phyloP scores from a whole-genome alignment of 2,888 invertebrate genomes.

The Drosophila meridiana region DNA sequence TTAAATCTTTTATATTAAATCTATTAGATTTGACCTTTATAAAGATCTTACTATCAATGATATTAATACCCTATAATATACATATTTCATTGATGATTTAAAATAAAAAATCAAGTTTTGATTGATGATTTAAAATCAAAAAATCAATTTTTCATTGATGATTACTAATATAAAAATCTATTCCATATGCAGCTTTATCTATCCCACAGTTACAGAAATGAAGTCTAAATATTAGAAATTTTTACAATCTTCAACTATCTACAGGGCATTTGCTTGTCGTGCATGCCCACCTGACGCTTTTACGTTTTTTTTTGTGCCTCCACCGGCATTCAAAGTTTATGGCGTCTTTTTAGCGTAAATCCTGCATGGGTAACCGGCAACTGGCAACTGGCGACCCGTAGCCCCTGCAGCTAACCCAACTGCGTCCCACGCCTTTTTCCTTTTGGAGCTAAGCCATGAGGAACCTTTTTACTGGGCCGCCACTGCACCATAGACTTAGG shows the following conservation, averaged over 20 bases:
- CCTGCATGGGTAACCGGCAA: constrained; percentile 49
- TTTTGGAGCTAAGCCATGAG: constrained; percentile 1
- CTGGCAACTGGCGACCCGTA: constrained; percentile 31
- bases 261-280: constrained; percentile 6
- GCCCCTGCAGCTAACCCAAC: constrained; percentile 24
- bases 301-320: constrained; percentile 23
- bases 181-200: too few relatives aligned
- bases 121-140: too few relatives aligned
- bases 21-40: background rate
- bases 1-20: too few relatives aligned
- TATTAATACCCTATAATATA: background rate
- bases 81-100: too few relatives aligned
- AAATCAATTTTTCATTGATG: too few relatives aligned
- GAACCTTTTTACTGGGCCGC: constrained; percentile 38
- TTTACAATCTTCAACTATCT: accelerated
- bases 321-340: constrained; percentile 71
- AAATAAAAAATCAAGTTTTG: too few relatives aligned
- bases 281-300: background rate
- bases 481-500: constrained; percentile 38
- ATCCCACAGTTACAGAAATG: background rate
- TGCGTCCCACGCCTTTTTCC: background rate
- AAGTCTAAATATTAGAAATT: background rate
- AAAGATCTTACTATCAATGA: background rate
- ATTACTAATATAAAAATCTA: too few relatives aligned
- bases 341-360: constrained; percentile 82